Base-by-base conservation (phyloP, 1,140 invertebrate species). In the Anastatus disparis region DNA sequence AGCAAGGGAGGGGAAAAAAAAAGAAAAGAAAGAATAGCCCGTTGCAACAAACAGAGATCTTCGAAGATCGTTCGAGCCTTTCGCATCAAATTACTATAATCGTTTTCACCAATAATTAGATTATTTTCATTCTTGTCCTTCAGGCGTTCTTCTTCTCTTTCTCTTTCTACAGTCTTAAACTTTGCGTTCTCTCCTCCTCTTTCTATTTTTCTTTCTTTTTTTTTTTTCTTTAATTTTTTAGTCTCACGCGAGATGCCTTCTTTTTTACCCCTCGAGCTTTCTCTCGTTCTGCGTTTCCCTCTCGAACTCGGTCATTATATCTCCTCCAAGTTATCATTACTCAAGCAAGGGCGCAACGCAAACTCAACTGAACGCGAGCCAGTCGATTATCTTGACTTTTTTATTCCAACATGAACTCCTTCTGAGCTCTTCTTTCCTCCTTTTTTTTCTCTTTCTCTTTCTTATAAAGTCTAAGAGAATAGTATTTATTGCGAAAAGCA, bases 61-160 rank as follows among this genome's bases (percentile, higher is more conserved):
- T 66, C 67, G 59, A 35, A 22, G n/a, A 31, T 42, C 24, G 59
- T 61, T n/a, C 27, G 22, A 17, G 40, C 72, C 68, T 61, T n/a
- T 73, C 72, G 73, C 76, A 79, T 71, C 70, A 81, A 83, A 83
- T 83, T 80, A 83, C 81, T 83, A 83, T 83, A 81, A 83, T 82
- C 79, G 79, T 79, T 82, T 81, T 80, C 78, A 77, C 76, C 76
- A 81, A 80, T 83, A 83, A 83, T 83, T 83, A 83, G 81, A 83
- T 82, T 82, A 83, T 80, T 79, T 76, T 78, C 75, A 78, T 77
- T 76, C 74, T 75, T 69, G 73, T 72, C 71, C 72, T 74, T 65
- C 56, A 44, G 59, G 65, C 48, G 50, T 59, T 58, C 31, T 35
- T 10, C n/a, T 13, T 66, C 40, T 50, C 55, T 70, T 64, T 58